A percentile compares a stretch with the other conserved stretches of the same genome.
phyloP scores from a whole-genome alignment of 2,797 vertebrate genomes.

The Alca torda region DNA sequence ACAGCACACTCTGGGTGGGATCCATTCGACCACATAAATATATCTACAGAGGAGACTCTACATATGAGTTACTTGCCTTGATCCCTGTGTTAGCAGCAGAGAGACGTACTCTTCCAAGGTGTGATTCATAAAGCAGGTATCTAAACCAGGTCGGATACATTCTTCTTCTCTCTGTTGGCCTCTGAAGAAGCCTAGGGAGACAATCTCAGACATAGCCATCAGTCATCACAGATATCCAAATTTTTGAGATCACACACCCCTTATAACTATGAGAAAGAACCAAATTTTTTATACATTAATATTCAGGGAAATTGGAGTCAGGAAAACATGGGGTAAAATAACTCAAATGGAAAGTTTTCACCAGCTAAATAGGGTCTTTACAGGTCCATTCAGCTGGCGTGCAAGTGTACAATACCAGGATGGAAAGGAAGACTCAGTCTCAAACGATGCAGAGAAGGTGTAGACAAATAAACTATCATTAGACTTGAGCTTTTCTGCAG shows the following conservation, averaged over 20 bases:
- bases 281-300: not conserved
- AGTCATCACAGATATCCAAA: not conserved
- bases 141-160: not conserved
- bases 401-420: not conserved
- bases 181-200: not conserved
- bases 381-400: not conserved
- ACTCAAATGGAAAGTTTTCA: not conserved
- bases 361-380: not conserved
- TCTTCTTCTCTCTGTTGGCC: not conserved
- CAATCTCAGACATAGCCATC: not conserved
- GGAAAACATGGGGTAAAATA: not conserved
- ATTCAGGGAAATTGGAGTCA: not conserved
- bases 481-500: not conserved
- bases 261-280: not conserved
- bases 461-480: not conserved
- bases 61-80: not conserved
- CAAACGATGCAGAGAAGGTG: not conserved
- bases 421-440: not conserved
- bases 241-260: not conserved
- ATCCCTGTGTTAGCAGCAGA: not conserved
- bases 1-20: not conserved
- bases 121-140: not conserved
- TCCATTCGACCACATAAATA: rapidly evolving
- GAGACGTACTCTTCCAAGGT: not conserved
- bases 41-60: not conserved